Percentiles rank a stretch among this genome's conserved stretches.
These are phyloP conservation scores for Hydractinia symbiolongicarpus DNA, from an alignment of 30 jellyfish, hydroid and myxozoan species.

Conservation along the genomic window DNA sequence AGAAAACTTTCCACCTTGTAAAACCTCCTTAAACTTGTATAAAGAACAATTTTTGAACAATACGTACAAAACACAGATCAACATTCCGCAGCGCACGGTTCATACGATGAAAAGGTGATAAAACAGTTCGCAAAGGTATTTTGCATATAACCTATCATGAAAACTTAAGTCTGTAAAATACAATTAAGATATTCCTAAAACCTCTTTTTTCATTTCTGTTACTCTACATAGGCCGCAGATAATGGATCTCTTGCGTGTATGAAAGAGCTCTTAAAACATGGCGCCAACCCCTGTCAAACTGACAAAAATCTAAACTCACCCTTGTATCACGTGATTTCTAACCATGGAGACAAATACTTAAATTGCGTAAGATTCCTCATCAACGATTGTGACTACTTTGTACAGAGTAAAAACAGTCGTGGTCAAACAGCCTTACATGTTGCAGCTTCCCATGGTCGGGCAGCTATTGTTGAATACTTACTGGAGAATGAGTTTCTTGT, in stretches of 20 bases:
- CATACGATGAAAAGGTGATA: too few species aligned
- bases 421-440: constrained; percentile 6
- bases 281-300: neutral
- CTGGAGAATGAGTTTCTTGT: neutral
- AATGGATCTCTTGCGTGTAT: neutral
- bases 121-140: too few species aligned
- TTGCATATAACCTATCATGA: too few species aligned
- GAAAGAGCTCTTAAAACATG: neutral
- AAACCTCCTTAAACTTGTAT: too few species aligned
- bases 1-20: too few species aligned
- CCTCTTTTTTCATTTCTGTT: too few species aligned
- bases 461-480: neutral
- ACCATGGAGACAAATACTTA: neutral
- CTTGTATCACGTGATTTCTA: neutral
- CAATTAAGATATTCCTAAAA: too few species aligned
- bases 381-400: neutral
- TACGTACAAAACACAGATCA: too few species aligned
- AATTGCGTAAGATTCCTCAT: neutral
- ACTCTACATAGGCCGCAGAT: neutral
- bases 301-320: neutral
- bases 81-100: too few species aligned
- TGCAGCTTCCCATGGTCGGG: neutral
- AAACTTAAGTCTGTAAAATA: too few species aligned
- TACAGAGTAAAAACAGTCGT: neutral
- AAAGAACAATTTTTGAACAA: too few species aligned